phyloP scores from a whole-genome alignment of 2,888 invertebrate species.

The Pyralis farinalis region DNA sequence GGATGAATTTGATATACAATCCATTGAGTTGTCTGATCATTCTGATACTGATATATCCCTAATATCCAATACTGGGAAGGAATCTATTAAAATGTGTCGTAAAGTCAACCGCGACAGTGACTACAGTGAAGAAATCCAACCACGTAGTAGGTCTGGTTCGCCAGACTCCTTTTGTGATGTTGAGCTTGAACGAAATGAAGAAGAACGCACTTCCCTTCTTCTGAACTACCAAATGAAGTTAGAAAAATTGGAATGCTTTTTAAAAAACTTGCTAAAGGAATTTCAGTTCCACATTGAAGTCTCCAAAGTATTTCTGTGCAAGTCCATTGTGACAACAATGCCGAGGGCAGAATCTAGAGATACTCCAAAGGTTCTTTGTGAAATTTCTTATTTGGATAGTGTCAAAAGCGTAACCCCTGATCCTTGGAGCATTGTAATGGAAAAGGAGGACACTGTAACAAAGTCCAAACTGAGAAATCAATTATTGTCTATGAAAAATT shows the following conservation, averaged over 20 bases:
- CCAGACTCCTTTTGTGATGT: constrained; percentile 65
- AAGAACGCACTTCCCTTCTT: constrained; percentile 47
- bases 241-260: constrained; percentile 49
- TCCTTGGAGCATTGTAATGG: constrained; percentile 59
- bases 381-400: constrained; percentile 35
- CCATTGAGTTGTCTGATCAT: constrained; percentile 43
- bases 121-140: constrained; percentile 23
- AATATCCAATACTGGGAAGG: constrained; percentile 31
- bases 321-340: constrained; percentile 38
- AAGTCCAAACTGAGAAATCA: constrained; percentile 54
- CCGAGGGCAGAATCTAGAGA: constrained; percentile 37
- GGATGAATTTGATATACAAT: constrained; percentile 52
- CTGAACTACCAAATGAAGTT: constrained; percentile 54
- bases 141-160: constrained; percentile 31
- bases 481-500: constrained; percentile 46
- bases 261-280: constrained; percentile 55
- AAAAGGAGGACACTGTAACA: constrained; percentile 48
- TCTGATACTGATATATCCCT: constrained; percentile 50
- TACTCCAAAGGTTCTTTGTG: constrained; percentile 33
- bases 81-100: constrained; percentile 57
- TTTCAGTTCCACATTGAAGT: constrained; percentile 70
- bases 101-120: constrained; percentile 39
- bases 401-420: constrained; percentile 37
- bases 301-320: constrained; percentile 56
- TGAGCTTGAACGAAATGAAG: constrained; percentile 59